These are phyloP conservation scores for Drosophila kanapiae DNA, from an alignment of 1,140 invertebrate species.

Conservation along the genomic window DNA sequence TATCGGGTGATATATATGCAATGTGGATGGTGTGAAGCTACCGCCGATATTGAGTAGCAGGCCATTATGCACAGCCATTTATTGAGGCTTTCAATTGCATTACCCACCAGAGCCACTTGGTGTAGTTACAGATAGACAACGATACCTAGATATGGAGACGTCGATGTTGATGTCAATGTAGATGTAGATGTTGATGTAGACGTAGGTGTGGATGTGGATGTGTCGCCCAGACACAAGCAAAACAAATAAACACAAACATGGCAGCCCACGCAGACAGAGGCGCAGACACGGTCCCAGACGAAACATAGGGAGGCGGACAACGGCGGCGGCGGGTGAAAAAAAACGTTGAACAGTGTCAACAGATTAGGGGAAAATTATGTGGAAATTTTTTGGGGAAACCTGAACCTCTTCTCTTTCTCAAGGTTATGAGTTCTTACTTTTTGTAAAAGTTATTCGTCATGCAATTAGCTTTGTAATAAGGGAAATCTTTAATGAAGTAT, in stretches of 20 bases:
- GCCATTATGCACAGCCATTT: constrained; percentile 74
- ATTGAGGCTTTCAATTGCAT: constrained; percentile 67
- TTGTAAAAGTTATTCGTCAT: background rate
- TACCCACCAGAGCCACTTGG: constrained; percentile 43
- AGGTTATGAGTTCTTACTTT: background rate
- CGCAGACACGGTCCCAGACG: constrained; percentile 26
- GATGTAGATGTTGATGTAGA: constrained; percentile 4
- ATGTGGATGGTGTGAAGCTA: constrained; percentile 22
- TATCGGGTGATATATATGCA: constrained; percentile 34
- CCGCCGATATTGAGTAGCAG: constrained; percentile 54
- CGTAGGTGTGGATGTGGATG: constrained; percentile 8
- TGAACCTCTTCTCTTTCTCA: background rate
- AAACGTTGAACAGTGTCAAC: constrained; percentile 24
- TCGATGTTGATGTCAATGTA: constrained; percentile 8
- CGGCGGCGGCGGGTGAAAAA: background rate
- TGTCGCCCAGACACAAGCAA: constrained; percentile 41
- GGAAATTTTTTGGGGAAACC: background rate
- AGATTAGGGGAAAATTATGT: constrained; percentile 7
- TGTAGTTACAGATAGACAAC: constrained; percentile 24
- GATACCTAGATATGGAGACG: constrained; percentile 30
- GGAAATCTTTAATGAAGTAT: background rate
- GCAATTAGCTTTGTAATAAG: background rate
- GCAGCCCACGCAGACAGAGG: constrained; percentile 12
- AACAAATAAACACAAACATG: constrained; percentile 45
- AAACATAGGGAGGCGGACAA: background rate